Percentiles rank a stretch among this genome's conserved stretches.
These are phyloP conservation scores for Chrysolina americana DNA, from an alignment of 2,888 invertebrate species.

Conservation along the genomic window DNA sequence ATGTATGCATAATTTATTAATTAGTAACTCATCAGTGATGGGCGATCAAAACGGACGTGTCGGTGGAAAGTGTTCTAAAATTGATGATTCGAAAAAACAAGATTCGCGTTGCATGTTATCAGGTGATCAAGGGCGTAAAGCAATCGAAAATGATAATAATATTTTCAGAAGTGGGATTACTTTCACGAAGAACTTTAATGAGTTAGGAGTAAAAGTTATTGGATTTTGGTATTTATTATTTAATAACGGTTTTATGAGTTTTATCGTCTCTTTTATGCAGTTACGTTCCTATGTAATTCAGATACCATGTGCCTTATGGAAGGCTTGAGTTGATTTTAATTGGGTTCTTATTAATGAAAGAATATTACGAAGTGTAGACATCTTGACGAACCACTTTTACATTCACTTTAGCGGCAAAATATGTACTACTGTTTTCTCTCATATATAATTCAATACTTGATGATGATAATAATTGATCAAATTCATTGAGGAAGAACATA, in stretches of 20 bases:
- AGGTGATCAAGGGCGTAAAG: conserved; percentile 37
- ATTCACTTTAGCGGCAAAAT: too few species aligned
- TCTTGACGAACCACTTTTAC: too few species aligned
- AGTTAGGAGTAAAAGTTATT: conserved; percentile 27
- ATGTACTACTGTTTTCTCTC: too few species aligned
- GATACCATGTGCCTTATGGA: too few species aligned
- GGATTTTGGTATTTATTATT: conserved; percentile 40
- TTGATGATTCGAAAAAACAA: conserved; percentile 26
- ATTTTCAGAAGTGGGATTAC: conserved; percentile 40
- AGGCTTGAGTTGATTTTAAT: too few species aligned
- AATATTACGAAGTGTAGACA: too few species aligned
- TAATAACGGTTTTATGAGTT: conserved; percentile 24
- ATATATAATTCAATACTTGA: too few species aligned
- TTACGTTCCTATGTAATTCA: too few species aligned
- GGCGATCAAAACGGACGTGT: conserved; percentile 31
- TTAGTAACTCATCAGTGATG: conserved; percentile 40
- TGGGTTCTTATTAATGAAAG: too few species aligned
- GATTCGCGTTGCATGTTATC: conserved; percentile 39
- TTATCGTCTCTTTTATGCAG: background rate
- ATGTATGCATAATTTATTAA: conserved; percentile 44
- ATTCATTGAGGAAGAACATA: too few species aligned
- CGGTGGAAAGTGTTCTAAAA: conserved; percentile 15
- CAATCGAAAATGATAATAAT: conserved; percentile 40
- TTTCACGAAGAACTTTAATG: conserved; percentile 37
- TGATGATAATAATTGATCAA: too few species aligned